Percentiles rank a stretch among this genome's conserved stretches.
Evolutionary conservation across 2,797 vertebrate genomes (phyloP).

Genomic region (Hapalemur alaotrensis): DNA sequence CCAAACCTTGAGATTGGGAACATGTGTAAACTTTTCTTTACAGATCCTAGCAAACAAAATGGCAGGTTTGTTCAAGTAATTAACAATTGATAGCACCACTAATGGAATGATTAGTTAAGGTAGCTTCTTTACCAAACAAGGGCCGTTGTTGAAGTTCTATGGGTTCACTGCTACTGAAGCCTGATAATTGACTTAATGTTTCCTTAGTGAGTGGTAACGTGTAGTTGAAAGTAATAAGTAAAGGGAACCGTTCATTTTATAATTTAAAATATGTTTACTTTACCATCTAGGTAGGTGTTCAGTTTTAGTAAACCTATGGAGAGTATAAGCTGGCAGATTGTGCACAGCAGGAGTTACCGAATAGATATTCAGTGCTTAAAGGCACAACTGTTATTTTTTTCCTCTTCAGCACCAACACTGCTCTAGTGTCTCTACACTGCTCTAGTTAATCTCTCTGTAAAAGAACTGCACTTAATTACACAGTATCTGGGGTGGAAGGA

Average conservation of each 20-base stretch:
- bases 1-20: background rate
- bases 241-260: background rate
- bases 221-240: background rate
- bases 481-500: background rate
- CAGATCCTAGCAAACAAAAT: background rate
- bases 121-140: background rate
- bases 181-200: background rate
- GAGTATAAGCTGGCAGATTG: background rate
- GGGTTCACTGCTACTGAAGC: background rate
- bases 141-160: background rate
- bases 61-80: background rate
- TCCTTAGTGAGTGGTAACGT: background rate
- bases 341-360: background rate
- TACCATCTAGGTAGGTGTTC: background rate
- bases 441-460: background rate
- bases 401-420: background rate
- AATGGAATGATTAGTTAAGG: background rate
- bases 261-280: background rate
- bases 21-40: background rate
- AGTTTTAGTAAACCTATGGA: background rate
- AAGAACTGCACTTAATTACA: background rate
- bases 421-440: rapidly evolving
- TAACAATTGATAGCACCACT: background rate
- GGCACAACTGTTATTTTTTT: background rate
- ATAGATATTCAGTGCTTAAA: background rate